Evolutionary conservation across 2,888 invertebrate species (phyloP), one percentile per base, ranked within the genome.

Genomic region (Asteroscopus sphinx): DNA sequence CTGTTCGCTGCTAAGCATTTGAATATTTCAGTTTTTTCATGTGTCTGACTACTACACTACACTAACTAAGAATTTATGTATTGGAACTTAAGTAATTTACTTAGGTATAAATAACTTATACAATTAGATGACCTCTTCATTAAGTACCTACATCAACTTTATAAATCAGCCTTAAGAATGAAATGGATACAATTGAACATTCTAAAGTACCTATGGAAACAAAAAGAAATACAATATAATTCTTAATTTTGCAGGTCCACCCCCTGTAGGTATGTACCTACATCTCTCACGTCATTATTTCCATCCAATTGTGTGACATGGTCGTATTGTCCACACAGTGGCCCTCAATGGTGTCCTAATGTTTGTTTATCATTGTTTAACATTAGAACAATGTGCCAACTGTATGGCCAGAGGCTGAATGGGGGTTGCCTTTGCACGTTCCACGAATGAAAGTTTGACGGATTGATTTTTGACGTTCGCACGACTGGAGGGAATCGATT

Each of bases 271-370:
- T n/a, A n/a, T n/a, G n/a, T n/a, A n/a, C n/a, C n/a, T n/a, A 54
- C 21, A 48, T 9, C 15, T 26, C 37, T n/a, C 15, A 25, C 36
- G 40, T 70, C 47, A 62, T 77, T 55, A 68, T 66, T 39, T 53
- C 26, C 5, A 49, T 36, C 28, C 51, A 57, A 79, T 77, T 68
- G 77, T 78, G 36, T 54, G 55, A 51, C 60, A 73, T 77, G 79
- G 80, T 76, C 77, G 79, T 76, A 88, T 89, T 89, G 90, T 89
- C 86, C 86, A 76, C 83, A 88, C 87, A 85, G 91, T 89, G 89
- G 88, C 87, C 59, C 68, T 83, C 77, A 86, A 88, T 86, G 80
- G 81, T 55, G 62, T 65, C 74, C 76, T 89, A 88, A 89, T 87
- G 82, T 82, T 65, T 87, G 86, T 88, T 87, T 84, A 86, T 76